phyloP scores from a whole-genome alignment of 2,797 vertebrate species.

The Decapterus maruadsi region DNA sequence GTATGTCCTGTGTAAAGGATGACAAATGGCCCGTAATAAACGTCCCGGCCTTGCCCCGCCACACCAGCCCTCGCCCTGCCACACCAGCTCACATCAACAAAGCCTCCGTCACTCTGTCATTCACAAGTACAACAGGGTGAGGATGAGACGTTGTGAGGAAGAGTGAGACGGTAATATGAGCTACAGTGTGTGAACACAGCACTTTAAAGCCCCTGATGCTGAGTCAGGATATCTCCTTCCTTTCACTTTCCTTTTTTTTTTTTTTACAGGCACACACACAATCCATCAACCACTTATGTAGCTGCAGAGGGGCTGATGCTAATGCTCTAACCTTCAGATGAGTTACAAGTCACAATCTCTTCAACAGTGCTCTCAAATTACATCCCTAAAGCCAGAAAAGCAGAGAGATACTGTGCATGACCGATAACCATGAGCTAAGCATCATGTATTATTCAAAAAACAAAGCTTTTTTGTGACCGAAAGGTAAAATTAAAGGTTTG shows the following conservation, averaged over 20 bases:
- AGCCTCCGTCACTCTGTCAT: no score
- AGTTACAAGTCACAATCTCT: slow-evolving; percentile 32
- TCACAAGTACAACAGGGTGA: not conserved
- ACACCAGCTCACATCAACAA: slow-evolving; percentile 48
- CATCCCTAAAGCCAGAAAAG: slow-evolving; percentile 11
- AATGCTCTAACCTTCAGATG: slow-evolving; percentile 56
- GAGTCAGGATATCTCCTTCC: slow-evolving; percentile 50
- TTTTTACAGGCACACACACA: slow-evolving; percentile 34
- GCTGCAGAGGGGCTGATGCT: slow-evolving; percentile 46
- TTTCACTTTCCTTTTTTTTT: slow-evolving; percentile 9
- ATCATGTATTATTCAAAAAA: not conserved
- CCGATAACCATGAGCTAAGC: slow-evolving; percentile 14
- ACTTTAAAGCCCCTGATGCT: slow-evolving; percentile 36
- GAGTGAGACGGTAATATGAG: slow-evolving; percentile 24
- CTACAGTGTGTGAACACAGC: not conserved
- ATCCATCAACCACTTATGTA: slow-evolving; percentile 58
- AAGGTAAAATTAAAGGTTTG: no score
- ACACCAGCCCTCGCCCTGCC: slow-evolving; percentile 38
- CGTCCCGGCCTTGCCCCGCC: no score
- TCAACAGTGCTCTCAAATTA: slow-evolving; percentile 8
- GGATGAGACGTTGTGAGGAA: not conserved
- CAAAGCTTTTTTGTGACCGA: not conserved
- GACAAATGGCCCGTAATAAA: slow-evolving; percentile 54
- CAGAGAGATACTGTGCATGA: not conserved
- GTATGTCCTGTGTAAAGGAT: slow-evolving; percentile 25